phyloP scores from a whole-genome alignment of 2,797 vertebrate species.

The Melanotaenia parkinsoni region DNA sequence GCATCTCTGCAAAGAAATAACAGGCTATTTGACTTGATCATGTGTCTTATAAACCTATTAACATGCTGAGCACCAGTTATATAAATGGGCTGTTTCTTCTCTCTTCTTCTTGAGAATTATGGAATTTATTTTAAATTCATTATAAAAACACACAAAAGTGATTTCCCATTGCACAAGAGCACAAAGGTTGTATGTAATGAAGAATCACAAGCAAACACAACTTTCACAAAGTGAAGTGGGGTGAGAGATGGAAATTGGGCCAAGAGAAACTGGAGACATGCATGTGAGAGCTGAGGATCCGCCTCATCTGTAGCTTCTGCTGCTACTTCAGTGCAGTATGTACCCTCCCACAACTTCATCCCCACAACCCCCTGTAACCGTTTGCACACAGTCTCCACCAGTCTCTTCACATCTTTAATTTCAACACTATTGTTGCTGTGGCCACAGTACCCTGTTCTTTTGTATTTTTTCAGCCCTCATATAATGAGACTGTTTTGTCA shows the following conservation, averaged over 20 bases:
- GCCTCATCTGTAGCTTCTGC: slow-evolving; percentile 47
- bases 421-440: slow-evolving; percentile 68
- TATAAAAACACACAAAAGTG: neutral
- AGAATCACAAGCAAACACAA: slow-evolving; percentile 30
- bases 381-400: slow-evolving; percentile 44
- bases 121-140: slow-evolving; percentile 1
- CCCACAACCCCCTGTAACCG: slow-evolving; percentile 31
- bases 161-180: slow-evolving; percentile 1
- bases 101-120: neutral
- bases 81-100: neutral
- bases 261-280: slow-evolving; percentile 73
- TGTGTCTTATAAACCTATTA: slow-evolving; percentile 49
- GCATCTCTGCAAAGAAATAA: too few species aligned
- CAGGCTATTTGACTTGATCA: too few species aligned
- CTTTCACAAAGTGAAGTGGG: slow-evolving; percentile 71
- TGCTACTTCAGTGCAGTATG: slow-evolving; percentile 12
- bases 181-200: slow-evolving; percentile 8
- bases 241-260: slow-evolving; percentile 60
- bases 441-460: slow-evolving; percentile 65
- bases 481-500: slow-evolving; percentile 67
- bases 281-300: slow-evolving; percentile 49
- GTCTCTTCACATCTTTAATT: slow-evolving; percentile 72
- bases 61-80: neutral
- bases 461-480: slow-evolving; percentile 54
- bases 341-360: slow-evolving; percentile 4